These are phyloP conservation scores for Patella depressa DNA, from an alignment of 2,888 invertebrate species.

Conservation along the genomic window DNA sequence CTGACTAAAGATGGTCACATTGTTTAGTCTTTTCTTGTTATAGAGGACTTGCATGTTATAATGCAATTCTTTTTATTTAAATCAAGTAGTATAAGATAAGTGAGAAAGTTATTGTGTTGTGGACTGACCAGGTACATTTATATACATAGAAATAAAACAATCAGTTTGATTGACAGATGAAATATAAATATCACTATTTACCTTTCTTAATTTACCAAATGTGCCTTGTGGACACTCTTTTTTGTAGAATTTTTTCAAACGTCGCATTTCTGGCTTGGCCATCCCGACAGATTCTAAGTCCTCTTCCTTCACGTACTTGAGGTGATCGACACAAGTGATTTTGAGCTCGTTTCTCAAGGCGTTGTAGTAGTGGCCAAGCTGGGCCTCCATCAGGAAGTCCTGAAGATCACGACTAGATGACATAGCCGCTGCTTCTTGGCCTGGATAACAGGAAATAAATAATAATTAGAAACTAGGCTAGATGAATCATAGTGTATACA, in stretches of 20 bases:
- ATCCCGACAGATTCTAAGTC: conserved; percentile 93
- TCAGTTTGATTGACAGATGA: too few species aligned
- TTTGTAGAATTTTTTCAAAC: conserved; percentile 92
- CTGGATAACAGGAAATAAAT: conserved; percentile 21
- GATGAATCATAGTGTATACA: too few species aligned
- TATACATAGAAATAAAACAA: too few species aligned
- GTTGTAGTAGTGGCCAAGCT: conserved; percentile 90
- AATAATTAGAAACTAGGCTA: neutral
- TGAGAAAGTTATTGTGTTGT: too few species aligned
- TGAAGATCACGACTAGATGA: conserved; percentile 69
- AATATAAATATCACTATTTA: conserved; percentile 44
- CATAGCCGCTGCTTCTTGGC: conserved; percentile 43
- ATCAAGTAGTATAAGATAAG: too few species aligned
- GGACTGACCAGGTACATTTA: too few species aligned
- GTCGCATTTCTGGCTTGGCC: conserved; percentile 93
- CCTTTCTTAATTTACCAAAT: conserved; percentile 90
- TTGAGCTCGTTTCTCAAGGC: conserved; percentile 86
- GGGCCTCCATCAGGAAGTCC: conserved; percentile 94
- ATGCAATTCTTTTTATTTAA: too few species aligned
- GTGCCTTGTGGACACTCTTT: conserved; percentile 95
- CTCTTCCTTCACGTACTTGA: conserved; percentile 94
- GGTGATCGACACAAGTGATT: conserved; percentile 71
- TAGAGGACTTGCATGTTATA: too few species aligned
- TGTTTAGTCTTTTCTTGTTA: too few species aligned
- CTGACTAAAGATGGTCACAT: too few species aligned